Base-by-base conservation (phyloP, 2,888 invertebrate species). In the Macaria liturata region DNA sequence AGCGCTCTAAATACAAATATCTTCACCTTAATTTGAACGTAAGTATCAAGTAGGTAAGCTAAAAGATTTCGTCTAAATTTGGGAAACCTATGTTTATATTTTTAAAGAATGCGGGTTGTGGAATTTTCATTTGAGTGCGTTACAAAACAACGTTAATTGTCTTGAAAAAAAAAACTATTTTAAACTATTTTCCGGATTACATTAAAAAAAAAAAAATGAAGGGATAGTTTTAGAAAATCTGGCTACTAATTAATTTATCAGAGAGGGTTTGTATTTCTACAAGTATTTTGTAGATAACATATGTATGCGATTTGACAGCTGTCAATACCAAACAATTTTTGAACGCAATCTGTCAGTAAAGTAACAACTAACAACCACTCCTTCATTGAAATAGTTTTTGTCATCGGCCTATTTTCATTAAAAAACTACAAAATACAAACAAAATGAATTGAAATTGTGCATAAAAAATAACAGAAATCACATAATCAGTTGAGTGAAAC, bases 281-380 rank as follows among this genome's bases (percentile, higher is more conserved):
- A n/a, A n/a, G n/a, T n/a, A n/a, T n/a, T n/a, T n/a, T n/a, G n/a
- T n/a, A n/a, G n/a, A n/a, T n/a, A n/a, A n/a, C n/a, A n/a, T n/a
- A n/a, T n/a, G 20, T 20, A 20, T 20, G 20, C 20, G 34, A 37
- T 37, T 37, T 6, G 34, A 37, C 34, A 37, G 34, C 34, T 51
- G 56, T 57, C 37, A 57, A 37, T 20, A 4, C 4, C 6, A 3
- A 37, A 47, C 45, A 55, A 56, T 70, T 70, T 74, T 65, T 30
- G 75, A 75, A 74, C 72, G 70, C 59, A 68, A 49, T 46, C 54
- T 58, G 59, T 64, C 34, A 37, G 34, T 37, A 37, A n/a, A n/a
- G n/a, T n/a, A n/a, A n/a, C n/a, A n/a, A 4, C 34, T 2, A 37
- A 42, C 42, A 8, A 72, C 74, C 74, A 73, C 75, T 75, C 74